Base-by-base conservation (phyloP, 2,113 vertebrate species). In the Cranoglanis bouderius region DNA sequence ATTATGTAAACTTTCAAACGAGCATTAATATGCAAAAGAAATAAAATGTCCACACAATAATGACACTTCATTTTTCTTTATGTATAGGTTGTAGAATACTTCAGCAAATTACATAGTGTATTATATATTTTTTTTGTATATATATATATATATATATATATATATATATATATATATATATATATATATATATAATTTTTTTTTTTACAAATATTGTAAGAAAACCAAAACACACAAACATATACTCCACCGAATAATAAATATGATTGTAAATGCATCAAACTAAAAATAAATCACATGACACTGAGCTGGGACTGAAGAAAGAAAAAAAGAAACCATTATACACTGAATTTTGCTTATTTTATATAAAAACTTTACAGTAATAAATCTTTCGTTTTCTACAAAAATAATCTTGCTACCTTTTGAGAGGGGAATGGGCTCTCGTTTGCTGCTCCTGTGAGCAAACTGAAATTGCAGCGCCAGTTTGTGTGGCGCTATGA, bases 221-320 rank as follows among this genome's bases (percentile, higher is more conserved):
- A 94, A 96, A 95, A 93, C 88, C 90, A 92, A 93, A 93, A 93
- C 92, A 94, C 91, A 90, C 87, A 90, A 93, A 95, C 93, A 90
- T 83, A 93, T 92, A 95, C 90, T 88, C 93, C 89, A 93, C 94
- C 93, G 94, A 91, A 94, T 95, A 95, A 96, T 96, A 96, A 96
- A 96, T 96, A 96, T 95, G 93, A 95, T 95, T 96, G 94, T 95
- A 95, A 95, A 96, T 95, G 94, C 95, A 95, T 93, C 90, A 94
- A 91, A 92, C 88, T 80, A 95, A 95, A 94, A 95, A 94, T 88
- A 94, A 94, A 93, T 93, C 90, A 91, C 38, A 40, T 24, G 32
- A 93, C 94, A 96, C 95, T 95, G 57, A 86, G 93, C 93, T 93
- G 91, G 95, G 94, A 93, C 95, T 93, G 89, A 85, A 89, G 43